These are phyloP conservation scores for Ophioninae sp. DNA, from an alignment of 2,888 invertebrate species.

Conservation along the genomic window DNA sequence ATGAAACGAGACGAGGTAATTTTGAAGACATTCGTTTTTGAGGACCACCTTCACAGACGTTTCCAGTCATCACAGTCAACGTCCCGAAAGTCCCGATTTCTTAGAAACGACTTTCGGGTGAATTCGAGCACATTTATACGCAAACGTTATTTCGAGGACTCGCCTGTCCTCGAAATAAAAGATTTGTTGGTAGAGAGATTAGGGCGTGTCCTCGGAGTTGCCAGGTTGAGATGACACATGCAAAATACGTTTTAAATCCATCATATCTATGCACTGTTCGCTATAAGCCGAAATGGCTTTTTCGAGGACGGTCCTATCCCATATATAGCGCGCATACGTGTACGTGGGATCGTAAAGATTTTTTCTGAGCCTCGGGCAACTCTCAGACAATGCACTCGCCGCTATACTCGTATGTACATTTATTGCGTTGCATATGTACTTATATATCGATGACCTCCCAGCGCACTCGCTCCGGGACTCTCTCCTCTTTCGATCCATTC, in stretches of 20 bases:
- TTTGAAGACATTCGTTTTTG: no score
- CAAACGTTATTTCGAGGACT: no score
- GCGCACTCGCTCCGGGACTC: neutral
- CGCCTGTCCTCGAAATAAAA: no score
- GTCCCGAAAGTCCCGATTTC: no score
- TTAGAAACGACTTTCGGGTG: no score
- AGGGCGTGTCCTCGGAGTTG: no score
- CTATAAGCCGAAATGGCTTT: neutral
- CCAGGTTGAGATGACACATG: neutral
- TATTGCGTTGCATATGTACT: neutral
- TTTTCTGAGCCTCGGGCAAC: slow-evolving; percentile 30
- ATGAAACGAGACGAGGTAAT: no score
- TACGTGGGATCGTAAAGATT: slow-evolving; percentile 32
- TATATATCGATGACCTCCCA: neutral
- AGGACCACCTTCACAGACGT: no score
- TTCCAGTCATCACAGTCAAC: no score
- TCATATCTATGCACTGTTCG: neutral
- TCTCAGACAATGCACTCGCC: slow-evolving; percentile 41
- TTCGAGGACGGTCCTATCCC: neutral
- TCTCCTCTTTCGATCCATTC: neutral
- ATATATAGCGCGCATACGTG: slow-evolving; percentile 1
- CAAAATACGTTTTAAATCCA: neutral
- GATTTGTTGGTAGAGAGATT: no score
- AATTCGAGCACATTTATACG: no score
- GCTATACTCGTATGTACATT: slow-evolving; percentile 10